Conservation (phyloP, 2,888 invertebrate genomes). For the Cybosia mesomella region DNA sequence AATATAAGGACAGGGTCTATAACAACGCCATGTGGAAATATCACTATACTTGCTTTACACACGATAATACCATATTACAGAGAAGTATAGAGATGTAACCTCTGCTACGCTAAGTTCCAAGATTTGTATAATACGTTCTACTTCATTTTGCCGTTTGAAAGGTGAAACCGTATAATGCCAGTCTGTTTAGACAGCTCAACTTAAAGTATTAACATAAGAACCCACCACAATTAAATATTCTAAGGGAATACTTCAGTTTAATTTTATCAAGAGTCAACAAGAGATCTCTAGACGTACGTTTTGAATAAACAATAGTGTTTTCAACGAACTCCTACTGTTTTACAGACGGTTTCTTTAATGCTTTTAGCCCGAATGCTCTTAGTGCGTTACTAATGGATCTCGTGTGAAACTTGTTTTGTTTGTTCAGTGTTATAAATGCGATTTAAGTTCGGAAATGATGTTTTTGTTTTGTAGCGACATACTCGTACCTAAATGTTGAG, state of each 20-base stretch:
- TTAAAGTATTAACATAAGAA: neutral
- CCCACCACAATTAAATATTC: slow-evolving; percentile 12
- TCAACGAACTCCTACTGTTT: slow-evolving; percentile 28
- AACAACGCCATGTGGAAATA: too few species aligned
- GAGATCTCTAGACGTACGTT: slow-evolving; percentile 51
- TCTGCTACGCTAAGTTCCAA: neutral
- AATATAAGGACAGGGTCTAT: too few species aligned
- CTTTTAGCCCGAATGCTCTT: slow-evolving; percentile 45
- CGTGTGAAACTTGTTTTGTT: slow-evolving; percentile 24
- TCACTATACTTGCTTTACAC: too few species aligned
- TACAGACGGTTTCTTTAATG: slow-evolving; percentile 50
- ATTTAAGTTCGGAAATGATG: slow-evolving; percentile 17
- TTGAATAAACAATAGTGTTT: slow-evolving; percentile 63
- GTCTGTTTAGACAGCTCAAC: neutral
- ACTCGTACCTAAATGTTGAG: neutral
- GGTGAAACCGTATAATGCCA: neutral
- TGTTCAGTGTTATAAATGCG: slow-evolving; percentile 17
- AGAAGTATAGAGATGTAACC: neutral
- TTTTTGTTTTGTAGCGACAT: neutral
- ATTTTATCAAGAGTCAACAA: slow-evolving; percentile 29
- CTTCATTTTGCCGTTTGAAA: neutral
- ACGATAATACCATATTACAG: too few species aligned
- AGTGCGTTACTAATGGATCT: slow-evolving; percentile 44
- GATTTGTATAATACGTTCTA: neutral
- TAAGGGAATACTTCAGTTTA: slow-evolving; percentile 11